These are phyloP conservation scores for Cheilosia scutellata DNA, from an alignment of 2,888 invertebrate genomes.

Conservation along the genomic window DNA sequence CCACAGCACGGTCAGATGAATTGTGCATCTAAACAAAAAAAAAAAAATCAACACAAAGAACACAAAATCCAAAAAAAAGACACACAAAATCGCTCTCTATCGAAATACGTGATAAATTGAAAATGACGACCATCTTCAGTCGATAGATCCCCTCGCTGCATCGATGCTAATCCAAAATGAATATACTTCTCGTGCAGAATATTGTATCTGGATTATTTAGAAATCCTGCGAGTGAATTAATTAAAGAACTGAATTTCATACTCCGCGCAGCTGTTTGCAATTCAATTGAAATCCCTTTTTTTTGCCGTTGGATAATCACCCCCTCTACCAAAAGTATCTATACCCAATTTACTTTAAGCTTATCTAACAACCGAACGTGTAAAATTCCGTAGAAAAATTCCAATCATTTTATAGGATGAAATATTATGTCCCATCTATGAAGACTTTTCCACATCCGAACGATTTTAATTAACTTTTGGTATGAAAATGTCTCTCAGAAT, in stretches of 20 bases:
- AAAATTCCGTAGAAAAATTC: conserved; percentile 22
- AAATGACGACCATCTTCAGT: conserved; percentile 3
- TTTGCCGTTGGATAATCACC: not conserved
- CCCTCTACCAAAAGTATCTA: not conserved
- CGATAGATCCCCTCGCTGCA: not conserved
- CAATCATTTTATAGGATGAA: conserved; percentile 4
- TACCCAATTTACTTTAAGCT: not conserved
- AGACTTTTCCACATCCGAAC: not conserved
- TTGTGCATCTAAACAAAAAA: not conserved
- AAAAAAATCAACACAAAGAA: conserved; percentile 1
- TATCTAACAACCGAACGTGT: conserved; percentile 13
- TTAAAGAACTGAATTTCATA: conserved; percentile 5
- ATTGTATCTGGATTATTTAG: conserved; percentile 11
- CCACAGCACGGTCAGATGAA: conserved; percentile 21
- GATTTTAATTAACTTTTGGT: conserved; percentile 61
- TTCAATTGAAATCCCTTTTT: not conserved
- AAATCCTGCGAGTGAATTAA: conserved; percentile 14
- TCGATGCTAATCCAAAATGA: not conserved
- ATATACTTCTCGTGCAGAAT: too few species aligned
- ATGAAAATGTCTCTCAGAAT: conserved; percentile 8
- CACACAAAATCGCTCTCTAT: not conserved
- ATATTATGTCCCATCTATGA: not conserved
- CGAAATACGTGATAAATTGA: conserved; percentile 31
- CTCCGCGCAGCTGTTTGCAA: not conserved
- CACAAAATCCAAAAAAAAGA: not conserved